Evolutionary conservation across 2,888 invertebrate species (phyloP), one percentile per base, ranked within the genome.

Genomic region (Nemotelus nigrinus): DNA sequence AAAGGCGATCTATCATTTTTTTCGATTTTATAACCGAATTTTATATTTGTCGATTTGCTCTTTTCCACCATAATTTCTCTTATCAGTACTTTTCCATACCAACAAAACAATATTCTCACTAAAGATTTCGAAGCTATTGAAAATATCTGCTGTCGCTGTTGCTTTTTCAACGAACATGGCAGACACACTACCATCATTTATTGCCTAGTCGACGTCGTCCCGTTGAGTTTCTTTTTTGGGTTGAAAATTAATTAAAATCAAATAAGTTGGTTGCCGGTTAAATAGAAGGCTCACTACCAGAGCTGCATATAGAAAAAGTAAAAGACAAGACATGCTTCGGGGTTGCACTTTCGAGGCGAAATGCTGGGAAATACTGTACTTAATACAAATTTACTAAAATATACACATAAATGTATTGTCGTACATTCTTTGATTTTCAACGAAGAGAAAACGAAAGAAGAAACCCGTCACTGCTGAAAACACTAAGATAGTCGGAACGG

Each of bases 171-270:
- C n/a, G 7, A 43, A 60, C 25, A 58, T 7, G 3, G 3, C 60
- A 39, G 60, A 60, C 3, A 60, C 39, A 25, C 25, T 25, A 25
- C 25, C 25, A 25, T 25, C 25, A 25, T 58, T 58, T 43, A 39
- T 60, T 60, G 60, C 43, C 2, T 7, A 25, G 3, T 25, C n/a
- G 10, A 25, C 25, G 25, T 60, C 25, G 60, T 39, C 57, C 25
- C 60, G 60, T 60, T 60, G 60, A 60, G 60, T 39, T 60, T 60
- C 60, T 43, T 48, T 68, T 25, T 68, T 47, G 10, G 48, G 50
- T 48, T 68, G 67, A 68, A 68, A 68, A 68, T 68, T 68, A 68
- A 68, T 68, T 68, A 68, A 68, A 68, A 50, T 68, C 67, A 68
- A 68, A 68, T 68, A 68, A 68, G 67, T 68, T 68, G 65, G 6